Base-by-base conservation (phyloP, 2,888 invertebrate genomes). In the Pimpla rufipes region DNA sequence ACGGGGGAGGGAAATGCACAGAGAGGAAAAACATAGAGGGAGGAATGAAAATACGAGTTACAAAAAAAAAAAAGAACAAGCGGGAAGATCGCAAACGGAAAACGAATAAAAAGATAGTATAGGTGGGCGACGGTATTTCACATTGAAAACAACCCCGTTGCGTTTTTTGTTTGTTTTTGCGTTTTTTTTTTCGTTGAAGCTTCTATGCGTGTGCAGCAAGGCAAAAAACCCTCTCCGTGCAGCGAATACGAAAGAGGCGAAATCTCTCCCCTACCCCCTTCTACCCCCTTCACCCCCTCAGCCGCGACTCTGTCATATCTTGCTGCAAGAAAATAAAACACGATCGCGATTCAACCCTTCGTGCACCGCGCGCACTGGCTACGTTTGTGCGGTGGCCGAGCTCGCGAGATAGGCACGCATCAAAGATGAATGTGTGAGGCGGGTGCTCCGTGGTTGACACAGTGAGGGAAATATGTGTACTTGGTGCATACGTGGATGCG, bases 251-350 rank as follows among this genome's bases (percentile, higher is more conserved):
- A 73, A 52, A 62, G 59, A 74, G 57, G 68, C 74, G 55, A 67
- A 55, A 57, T n/a, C 64, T 85, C 85, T 81, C 81, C 50, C 85
- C 83, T 85, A 79, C 73, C n/a, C n/a, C n/a, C n/a, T n/a, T n/a
- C n/a, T n/a, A n/a, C 29, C 29, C 3, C 29, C 29, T 5, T 29
- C 29, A 5, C 29, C 2, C 29, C 5, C 29, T 5, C 3, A 2
- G 29, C 29, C 29, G 29, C 29, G 29, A 29, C 29, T 29, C 29
- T 75, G 81, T 79, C 87, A 83, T 89, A 90, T 90, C 90, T 90
- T 85, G 62, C 66, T 64, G 87, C 87, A 88, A 91, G 89, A 88
- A 79, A 90, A 90, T 90, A 90, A 90, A 90, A 90, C 90, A 84
- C 85, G 85, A 85, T 87, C 87, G 86, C 80, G 80, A 79, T 79